Percentiles rank a stretch among this genome's conserved stretches.
Evolutionary conservation across 2,797 vertebrate genomes (phyloP).

Genomic region (Scyliorhinus canicula): DNA sequence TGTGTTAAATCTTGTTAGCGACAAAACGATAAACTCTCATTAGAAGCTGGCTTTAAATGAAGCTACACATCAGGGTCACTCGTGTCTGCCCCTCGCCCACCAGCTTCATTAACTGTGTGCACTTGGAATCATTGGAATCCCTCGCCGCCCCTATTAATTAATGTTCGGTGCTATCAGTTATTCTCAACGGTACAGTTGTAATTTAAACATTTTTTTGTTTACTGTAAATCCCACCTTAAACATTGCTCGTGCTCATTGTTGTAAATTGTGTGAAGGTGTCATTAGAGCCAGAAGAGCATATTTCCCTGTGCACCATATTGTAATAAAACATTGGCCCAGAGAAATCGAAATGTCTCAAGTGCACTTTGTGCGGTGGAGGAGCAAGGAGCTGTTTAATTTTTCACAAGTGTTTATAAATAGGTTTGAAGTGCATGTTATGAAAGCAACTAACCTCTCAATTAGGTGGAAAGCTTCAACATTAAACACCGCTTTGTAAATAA

Average conservation of each 20-base stretch:
- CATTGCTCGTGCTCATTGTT: neutral
- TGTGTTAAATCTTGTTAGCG: slow-evolving; percentile 43
- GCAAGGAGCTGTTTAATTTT: slow-evolving; percentile 51
- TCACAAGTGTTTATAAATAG: slow-evolving; percentile 61
- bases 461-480: neutral
- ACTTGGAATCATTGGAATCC: neutral
- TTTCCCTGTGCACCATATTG: neutral
- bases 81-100: slow-evolving; percentile 46
- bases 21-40: slow-evolving; percentile 48
- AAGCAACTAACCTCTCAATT: neutral
- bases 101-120: slow-evolving; percentile 39
- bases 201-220: neutral
- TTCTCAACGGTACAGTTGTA: neutral
- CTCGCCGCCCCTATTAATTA: neutral
- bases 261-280: neutral
- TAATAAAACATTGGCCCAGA: slow-evolving; percentile 15
- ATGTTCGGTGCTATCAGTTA: neutral
- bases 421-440: slow-evolving; percentile 43
- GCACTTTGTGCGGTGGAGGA: slow-evolving; percentile 45
- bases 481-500: slow-evolving; percentile 1
- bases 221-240: neutral
- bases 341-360: slow-evolving; percentile 49
- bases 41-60: slow-evolving; percentile 44
- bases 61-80: slow-evolving; percentile 42
- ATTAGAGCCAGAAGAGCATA: neutral